Conservation (phyloP, 1,140 invertebrate species). For the Carcinoscorpius rotundicauda region DNA sequence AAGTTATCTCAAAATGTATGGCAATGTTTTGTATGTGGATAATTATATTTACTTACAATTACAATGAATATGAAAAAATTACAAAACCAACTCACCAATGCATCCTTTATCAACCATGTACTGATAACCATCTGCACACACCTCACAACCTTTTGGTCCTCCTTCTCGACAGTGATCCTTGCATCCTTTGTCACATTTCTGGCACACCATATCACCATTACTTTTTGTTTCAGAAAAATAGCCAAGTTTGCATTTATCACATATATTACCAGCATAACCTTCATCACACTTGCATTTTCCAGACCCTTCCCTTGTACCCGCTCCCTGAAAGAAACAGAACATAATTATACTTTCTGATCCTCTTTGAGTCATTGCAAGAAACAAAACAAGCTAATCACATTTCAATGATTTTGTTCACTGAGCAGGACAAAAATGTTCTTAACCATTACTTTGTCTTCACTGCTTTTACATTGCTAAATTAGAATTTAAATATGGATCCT, state of each 20-base stretch:
- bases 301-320: conserved; percentile 84
- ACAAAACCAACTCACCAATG: conserved; percentile 41
- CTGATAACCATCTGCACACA: conserved; percentile 70
- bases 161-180: conserved; percentile 59
- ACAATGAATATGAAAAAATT: too few species aligned
- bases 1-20: too few species aligned
- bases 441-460: too few species aligned
- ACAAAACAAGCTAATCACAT: too few species aligned
- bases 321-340: conserved; percentile 42
- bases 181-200: conserved; percentile 71
- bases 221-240: conserved; percentile 43
- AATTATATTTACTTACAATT: too few species aligned
- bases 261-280: conserved; percentile 68
- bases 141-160: conserved; percentile 66
- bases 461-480: too few species aligned
- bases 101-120: conserved; percentile 67
- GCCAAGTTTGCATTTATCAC: conserved; percentile 59
- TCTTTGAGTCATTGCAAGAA: too few species aligned
- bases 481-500: too few species aligned
- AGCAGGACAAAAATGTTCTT: too few species aligned
- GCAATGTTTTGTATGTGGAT: too few species aligned
- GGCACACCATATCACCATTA: conserved; percentile 16
- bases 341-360: too few species aligned
- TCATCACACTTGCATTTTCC: conserved; percentile 77
- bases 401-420: too few species aligned